Evolutionary conservation across 2,888 invertebrate species (phyloP).

Genomic region (Morpho achilles): DNA sequence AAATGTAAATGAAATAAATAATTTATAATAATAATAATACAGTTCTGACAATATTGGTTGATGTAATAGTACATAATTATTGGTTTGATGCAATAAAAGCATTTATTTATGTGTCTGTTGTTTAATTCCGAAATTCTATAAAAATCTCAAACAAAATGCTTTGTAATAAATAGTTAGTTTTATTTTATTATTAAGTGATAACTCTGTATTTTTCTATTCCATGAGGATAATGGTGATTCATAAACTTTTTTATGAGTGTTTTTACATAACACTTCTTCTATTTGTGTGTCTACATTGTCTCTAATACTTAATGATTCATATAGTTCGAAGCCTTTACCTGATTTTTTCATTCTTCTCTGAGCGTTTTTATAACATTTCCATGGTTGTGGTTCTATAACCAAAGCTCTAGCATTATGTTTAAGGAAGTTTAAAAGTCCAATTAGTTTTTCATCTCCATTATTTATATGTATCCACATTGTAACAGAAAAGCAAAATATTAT

Average conservation of each 20-base stretch:
- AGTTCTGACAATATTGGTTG: too few relatives aligned
- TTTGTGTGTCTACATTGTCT: conserved; percentile 79
- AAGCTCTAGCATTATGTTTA: conserved; percentile 69
- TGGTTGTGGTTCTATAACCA: conserved; percentile 90
- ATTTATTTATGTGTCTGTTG: too few relatives aligned
- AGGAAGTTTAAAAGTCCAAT: conserved; percentile 80
- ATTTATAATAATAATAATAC: too few relatives aligned
- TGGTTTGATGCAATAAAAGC: too few relatives aligned
- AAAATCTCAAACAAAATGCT: too few relatives aligned
- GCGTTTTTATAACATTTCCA: conserved; percentile 92
- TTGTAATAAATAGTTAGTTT: background rate
- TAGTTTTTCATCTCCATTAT: conserved; percentile 88
- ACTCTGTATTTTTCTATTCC: conserved; percentile 85
- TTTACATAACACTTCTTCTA: conserved; percentile 67
- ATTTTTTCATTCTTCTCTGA: conserved; percentile 83
- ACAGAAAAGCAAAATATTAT: conserved; percentile 89
- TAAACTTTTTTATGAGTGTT: conserved; percentile 70
- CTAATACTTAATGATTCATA: conserved; percentile 80
- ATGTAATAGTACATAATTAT: too few relatives aligned
- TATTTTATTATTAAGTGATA: conserved; percentile 55
- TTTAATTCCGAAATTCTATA: too few relatives aligned
- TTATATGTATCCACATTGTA: conserved; percentile 95
- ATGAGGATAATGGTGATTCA: conserved; percentile 81
- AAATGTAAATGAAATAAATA: too few relatives aligned
- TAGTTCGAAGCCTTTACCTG: conserved; percentile 80